Evolutionary conservation across 2,888 invertebrate genomes (phyloP), one percentile per base, ranked within the genome.

Genomic region (Latrodectus hesperus): DNA sequence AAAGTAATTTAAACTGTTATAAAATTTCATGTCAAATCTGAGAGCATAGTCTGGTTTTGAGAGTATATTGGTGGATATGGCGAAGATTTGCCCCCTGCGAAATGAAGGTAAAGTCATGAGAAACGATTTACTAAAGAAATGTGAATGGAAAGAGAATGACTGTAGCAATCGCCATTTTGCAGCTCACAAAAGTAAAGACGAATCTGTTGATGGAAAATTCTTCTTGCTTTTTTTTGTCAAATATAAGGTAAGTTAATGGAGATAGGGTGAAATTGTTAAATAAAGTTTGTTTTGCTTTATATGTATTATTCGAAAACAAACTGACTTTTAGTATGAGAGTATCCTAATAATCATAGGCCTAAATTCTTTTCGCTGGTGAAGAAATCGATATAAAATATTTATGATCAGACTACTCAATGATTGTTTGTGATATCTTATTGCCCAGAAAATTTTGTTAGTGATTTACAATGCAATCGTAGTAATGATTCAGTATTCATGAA

Each of bases 31-130:
- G 38, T 38, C 38, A 38, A 38, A 38, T 38, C 38, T 38, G 38
- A 38, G 38, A 38, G 38, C 38, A 4, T 38, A 38, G 9, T 49
- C 70, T 88, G 88, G 73, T 22, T n/a, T 64, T 81, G 77, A 88
- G 88, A 74, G 77, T 85, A 72, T 86, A 89, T 89, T 86, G 89
- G 38, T 38, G 38, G 89, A 86, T 89, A 89, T 89, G 89, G 89
- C 89, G 89, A 89, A 72, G 75, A 74, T 80, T 83, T 86, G 86
- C 86, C 83, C 85, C 79, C 79, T 89, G 84, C 88, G 88, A 85
- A 77, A 85, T 88, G 85, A 82, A 85, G 77, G 82, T 80, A 85
- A 88, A 88, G 88, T 85, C 84, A 88, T 88, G 88, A 88, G 88
- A 88, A 85, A 78, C 82, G 83, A 77, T 88, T 88, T 88, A 88